Evolutionary conservation across 2,113 vertebrate genomes (phyloP).

Genomic region (Sclerurus mexicanus): DNA sequence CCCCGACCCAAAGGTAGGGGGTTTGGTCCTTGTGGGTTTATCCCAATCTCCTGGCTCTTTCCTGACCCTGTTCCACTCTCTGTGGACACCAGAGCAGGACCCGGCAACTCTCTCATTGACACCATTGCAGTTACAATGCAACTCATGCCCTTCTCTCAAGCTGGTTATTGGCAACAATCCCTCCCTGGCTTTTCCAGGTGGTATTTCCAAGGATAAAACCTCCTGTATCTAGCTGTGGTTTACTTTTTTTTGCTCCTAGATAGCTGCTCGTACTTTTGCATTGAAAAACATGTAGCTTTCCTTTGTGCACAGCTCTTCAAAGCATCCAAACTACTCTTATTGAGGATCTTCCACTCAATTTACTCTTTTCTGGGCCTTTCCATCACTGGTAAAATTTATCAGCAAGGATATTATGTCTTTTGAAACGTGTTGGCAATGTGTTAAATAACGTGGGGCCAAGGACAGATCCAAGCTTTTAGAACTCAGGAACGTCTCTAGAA

Average conservation of each 20-base stretch:
- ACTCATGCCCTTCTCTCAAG: neutral
- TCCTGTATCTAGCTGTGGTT: neutral
- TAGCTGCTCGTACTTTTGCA: neutral
- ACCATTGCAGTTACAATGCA: neutral
- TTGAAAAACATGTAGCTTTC: neutral
- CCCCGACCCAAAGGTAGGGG: too few species aligned
- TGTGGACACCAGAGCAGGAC: neutral
- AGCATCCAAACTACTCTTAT: neutral
- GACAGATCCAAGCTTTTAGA: neutral
- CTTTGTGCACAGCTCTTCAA: neutral
- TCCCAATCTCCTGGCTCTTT: neutral
- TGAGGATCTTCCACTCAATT: neutral
- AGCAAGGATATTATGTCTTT: neutral
- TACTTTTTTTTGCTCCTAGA: neutral
- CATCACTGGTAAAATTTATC: neutral
- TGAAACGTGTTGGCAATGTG: slow-evolving; percentile 25
- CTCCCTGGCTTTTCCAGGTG: neutral
- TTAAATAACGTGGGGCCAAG: neutral
- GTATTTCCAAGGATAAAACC: neutral
- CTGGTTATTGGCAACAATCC: neutral
- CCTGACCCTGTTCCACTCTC: neutral
- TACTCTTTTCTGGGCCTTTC: neutral
- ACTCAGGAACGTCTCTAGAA: neutral
- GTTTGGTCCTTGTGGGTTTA: neutral
- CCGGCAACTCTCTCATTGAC: neutral